phyloP scores from a whole-genome alignment of 2,113 vertebrate genomes.

The Phodopus roborovskii region DNA sequence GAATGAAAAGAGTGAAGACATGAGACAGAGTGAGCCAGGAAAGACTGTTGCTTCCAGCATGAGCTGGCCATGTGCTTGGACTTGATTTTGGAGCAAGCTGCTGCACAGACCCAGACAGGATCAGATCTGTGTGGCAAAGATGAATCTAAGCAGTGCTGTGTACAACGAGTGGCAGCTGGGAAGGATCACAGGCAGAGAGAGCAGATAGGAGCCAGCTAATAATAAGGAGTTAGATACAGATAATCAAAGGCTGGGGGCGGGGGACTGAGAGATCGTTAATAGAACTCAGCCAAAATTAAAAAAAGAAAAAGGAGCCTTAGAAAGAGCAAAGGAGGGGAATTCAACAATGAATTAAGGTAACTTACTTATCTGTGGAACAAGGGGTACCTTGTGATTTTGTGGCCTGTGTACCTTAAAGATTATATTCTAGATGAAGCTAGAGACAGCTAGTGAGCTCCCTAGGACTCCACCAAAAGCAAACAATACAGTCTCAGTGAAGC shows the following conservation, averaged over 20 bases:
- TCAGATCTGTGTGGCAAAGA: not conserved
- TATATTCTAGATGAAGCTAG: not conserved
- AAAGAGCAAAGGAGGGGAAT: not conserved
- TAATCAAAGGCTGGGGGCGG: not conserved
- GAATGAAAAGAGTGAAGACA: not conserved
- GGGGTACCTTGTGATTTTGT: not conserved
- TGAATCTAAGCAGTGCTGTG: not conserved
- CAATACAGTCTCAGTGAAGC: not conserved
- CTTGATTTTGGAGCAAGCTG: not conserved
- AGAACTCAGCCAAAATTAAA: not conserved
- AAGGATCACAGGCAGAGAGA: not conserved
- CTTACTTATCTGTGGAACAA: not conserved
- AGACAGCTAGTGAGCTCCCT: not conserved
- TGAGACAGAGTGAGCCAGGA: not conserved
- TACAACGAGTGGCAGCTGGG: not conserved
- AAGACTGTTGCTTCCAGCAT: accelerated
- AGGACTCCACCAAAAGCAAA: not conserved
- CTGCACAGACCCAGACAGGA: not conserved
- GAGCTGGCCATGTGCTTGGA: not conserved
- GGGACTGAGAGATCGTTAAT: not conserved
- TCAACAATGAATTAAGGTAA: not conserved
- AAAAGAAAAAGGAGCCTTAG: not conserved
- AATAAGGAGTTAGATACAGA: not conserved
- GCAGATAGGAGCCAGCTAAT: not conserved
- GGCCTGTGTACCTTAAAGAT: not conserved